Percentiles rank a stretch among this genome's conserved stretches.
Conservation (phyloP, 2,797 vertebrate species). For the Amblyraja radiata region DNA sequence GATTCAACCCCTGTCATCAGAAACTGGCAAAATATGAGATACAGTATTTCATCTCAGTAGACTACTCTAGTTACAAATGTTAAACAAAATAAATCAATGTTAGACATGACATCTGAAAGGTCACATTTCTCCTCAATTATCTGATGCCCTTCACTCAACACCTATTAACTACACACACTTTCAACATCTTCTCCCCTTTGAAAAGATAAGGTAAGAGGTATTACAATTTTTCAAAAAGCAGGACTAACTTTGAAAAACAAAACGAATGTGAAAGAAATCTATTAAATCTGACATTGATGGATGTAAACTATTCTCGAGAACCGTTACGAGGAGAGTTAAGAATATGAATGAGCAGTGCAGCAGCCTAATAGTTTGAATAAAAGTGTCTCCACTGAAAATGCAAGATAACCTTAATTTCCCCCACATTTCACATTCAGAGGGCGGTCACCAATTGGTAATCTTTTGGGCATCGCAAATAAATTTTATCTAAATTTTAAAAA, state of each 20-base stretch:
- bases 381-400: background rate
- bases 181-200: background rate
- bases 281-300: slow-evolving; percentile 34
- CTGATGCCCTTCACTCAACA: slow-evolving; percentile 25
- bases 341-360: background rate
- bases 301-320: background rate
- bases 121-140: slow-evolving; percentile 23
- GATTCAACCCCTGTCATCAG: background rate
- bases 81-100: slow-evolving; percentile 27
- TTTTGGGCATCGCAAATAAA: background rate
- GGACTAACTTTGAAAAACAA: slow-evolving; percentile 6
- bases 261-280: slow-evolving; percentile 34
- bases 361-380: background rate
- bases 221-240: slow-evolving; percentile 8
- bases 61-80: slow-evolving; percentile 14
- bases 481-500: background rate
- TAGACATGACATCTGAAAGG: slow-evolving; percentile 28
- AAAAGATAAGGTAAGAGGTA: slow-evolving; percentile 29
- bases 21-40: slow-evolving; percentile 13
- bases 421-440: background rate
- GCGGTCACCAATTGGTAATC: background rate
- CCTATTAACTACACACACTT: background rate
- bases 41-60: slow-evolving; percentile 4
- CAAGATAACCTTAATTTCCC: background rate
- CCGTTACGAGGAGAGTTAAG: background rate